phyloP scores from a whole-genome alignment of 2,797 vertebrate genomes.

The Gobio occitaniae region DNA sequence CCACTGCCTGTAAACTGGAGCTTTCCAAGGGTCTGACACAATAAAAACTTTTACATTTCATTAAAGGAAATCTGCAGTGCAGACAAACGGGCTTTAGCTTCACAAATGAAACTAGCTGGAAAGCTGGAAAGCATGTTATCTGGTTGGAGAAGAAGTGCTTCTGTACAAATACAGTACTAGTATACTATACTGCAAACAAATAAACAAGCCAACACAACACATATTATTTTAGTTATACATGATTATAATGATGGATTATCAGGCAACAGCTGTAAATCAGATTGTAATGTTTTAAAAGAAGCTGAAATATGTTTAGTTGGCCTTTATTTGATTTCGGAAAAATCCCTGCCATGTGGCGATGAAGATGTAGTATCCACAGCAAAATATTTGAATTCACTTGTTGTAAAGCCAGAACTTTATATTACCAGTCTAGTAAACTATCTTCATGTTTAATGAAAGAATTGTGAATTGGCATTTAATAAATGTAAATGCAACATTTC shows the following conservation, averaged over 20 bases:
- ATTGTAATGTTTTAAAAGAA: neutral
- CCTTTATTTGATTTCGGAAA: neutral
- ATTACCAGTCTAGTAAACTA: neutral
- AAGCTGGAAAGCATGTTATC: neutral
- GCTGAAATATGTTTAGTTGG: neutral
- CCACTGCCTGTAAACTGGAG: neutral
- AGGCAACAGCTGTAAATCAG: neutral
- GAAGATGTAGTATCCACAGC: neutral
- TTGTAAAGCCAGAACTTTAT: neutral
- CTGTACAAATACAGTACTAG: neutral
- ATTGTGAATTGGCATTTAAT: neutral
- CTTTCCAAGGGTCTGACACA: neutral
- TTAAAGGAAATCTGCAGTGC: neutral
- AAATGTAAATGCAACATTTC: too few species aligned
- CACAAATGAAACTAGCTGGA: neutral
- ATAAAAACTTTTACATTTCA: neutral
- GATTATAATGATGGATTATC: neutral
- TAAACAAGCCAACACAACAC: neutral
- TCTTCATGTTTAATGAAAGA: neutral
- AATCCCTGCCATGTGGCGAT: neutral
- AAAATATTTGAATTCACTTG: neutral
- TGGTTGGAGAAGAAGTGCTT: neutral
- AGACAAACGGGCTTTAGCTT: neutral
- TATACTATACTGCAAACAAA: neutral
- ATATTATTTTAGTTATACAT: neutral